Percentiles rank a stretch among this genome's conserved stretches.
phyloP scores from a whole-genome alignment of 2,113 vertebrate genomes.

The Erythrolamprus reginae region DNA sequence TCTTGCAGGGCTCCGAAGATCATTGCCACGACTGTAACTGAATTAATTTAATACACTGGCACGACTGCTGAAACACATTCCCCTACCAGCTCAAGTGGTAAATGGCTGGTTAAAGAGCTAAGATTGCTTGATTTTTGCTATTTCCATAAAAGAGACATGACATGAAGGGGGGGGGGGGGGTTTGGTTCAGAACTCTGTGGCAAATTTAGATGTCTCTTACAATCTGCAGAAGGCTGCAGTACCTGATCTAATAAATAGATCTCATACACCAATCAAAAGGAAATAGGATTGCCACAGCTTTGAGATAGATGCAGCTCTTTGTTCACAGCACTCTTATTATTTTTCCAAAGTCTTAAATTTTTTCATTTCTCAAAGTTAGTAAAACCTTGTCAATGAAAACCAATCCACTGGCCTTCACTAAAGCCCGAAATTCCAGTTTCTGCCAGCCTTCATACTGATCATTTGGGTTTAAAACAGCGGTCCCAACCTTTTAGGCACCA shows the following conservation, averaged over 20 bases:
- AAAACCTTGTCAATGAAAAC: not conserved
- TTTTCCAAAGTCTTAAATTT: not conserved
- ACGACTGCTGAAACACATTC: not conserved
- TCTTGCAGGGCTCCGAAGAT: not conserved
- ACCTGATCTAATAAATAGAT: not conserved
- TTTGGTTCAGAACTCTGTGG: not conserved
- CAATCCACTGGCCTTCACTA: not conserved
- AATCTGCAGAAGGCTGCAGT: not conserved
- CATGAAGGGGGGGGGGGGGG: not conserved
- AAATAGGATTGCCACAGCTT: not conserved
- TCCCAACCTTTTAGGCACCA: too few relatives aligned
- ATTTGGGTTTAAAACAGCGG: not conserved
- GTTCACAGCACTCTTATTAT: not conserved
- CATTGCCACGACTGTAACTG: not conserved
- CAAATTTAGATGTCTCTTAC: not conserved
- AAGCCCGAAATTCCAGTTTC: not conserved
- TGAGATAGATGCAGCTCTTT: not conserved
- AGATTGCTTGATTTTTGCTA: not conserved
- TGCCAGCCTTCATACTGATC: not conserved
- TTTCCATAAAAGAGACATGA: not conserved
- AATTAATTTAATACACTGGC: constrained; percentile 7
- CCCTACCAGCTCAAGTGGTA: not conserved
- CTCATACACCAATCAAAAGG: not conserved
- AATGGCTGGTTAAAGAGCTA: not conserved
- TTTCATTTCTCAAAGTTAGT: not conserved